Evolutionary conservation across 2,888 invertebrate species (phyloP).

Genomic region (Tillus elongatus): DNA sequence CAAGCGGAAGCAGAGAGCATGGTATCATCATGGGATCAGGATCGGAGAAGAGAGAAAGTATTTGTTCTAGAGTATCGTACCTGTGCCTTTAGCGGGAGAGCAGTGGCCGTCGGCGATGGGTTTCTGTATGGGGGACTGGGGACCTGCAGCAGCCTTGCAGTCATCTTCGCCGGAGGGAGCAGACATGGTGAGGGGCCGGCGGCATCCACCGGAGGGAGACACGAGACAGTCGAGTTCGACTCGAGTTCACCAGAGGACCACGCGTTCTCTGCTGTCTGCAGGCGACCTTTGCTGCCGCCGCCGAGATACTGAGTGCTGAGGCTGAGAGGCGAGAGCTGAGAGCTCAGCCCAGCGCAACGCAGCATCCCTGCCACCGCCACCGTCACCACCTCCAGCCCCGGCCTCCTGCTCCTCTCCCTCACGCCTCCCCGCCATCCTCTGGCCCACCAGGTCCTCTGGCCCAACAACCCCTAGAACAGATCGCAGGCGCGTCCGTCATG

Average conservation of each 20-base stretch:
- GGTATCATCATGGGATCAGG: too few relatives aligned
- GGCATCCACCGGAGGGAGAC: conserved; percentile 35
- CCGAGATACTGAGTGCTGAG: conserved; percentile 32
- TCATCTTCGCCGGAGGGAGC: conserved; percentile 37
- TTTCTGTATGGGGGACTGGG: conserved; percentile 27
- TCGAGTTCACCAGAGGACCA: conserved; percentile 32
- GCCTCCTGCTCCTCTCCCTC: conserved; percentile 24
- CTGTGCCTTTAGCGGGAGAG: conserved; percentile 38
- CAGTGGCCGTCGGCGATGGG: conserved; percentile 41
- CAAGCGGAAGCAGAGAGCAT: too few relatives aligned
- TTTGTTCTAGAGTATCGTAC: conserved; percentile 21
- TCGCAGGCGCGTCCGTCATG: too few relatives aligned
- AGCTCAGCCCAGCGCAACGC: too few relatives aligned
- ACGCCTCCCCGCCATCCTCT: conserved; percentile 13
- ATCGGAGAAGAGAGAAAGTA: too few relatives aligned
- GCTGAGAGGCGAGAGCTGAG: too few relatives aligned
- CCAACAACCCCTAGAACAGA: too few relatives aligned
- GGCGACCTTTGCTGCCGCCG: conserved; percentile 30
- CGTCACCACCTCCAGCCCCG: conserved; percentile 22
- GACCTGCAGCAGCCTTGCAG: conserved; percentile 34
- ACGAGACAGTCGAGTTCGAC: conserved; percentile 34
- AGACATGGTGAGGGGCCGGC: conserved; percentile 33
- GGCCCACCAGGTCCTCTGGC: too few relatives aligned
- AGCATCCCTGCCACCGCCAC: conserved; percentile 39
- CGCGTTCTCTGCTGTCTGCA: conserved; percentile 22